Base-by-base conservation (phyloP, 2,113 vertebrate genomes). In the Tamias sibiricus region DNA sequence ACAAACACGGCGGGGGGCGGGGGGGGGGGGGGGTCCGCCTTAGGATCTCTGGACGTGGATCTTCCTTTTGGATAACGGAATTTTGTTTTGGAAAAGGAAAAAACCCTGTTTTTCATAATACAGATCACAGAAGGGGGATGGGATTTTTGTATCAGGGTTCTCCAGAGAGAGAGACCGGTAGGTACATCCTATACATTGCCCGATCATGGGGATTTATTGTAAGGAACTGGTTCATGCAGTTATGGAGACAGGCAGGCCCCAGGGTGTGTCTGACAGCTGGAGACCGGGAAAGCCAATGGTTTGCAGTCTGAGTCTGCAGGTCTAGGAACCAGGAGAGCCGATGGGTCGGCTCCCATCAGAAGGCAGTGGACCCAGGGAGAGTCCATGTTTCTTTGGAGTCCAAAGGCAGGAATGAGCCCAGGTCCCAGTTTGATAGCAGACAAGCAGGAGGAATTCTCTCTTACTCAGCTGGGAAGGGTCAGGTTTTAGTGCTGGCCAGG, bases 81-180 rank as follows among this genome's bases (percentile, higher is more conserved):
- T 64, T 93, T 82, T 83, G 44, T 52, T 80, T 87, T 83, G 62
- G 62, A 47, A 94, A 97, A 83, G 47, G 13, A 89, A 92, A 79
- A 59, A 64, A 0, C 9, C 35, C 1, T 88, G 35, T 20, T 62
- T 93, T 90, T 87, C 77, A 57, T 75, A n/a, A 40, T 57, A 35
- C 32, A 90, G 35, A 91, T 82, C 35, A 74, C 77, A 93, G 71
- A 77, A 57, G 71, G 59, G 76, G 14, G 9, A 13, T 59, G 35
- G 76, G 30, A 59, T 54, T 69, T 72, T 84, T 64, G n/a, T 13
- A 62, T 71, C 52, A 57, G 19, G 28, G 20, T 37, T 90, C 52
- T 80, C 37, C 64, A 85, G 24, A 68, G 30, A 62, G 30, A 72
- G 8, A n/a, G n/a, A n/a, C n/a, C n/a, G n/a, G n/a, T 49, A 4